phyloP scores from a whole-genome alignment of 1,140 invertebrate species.

The Drosophila truncata region DNA sequence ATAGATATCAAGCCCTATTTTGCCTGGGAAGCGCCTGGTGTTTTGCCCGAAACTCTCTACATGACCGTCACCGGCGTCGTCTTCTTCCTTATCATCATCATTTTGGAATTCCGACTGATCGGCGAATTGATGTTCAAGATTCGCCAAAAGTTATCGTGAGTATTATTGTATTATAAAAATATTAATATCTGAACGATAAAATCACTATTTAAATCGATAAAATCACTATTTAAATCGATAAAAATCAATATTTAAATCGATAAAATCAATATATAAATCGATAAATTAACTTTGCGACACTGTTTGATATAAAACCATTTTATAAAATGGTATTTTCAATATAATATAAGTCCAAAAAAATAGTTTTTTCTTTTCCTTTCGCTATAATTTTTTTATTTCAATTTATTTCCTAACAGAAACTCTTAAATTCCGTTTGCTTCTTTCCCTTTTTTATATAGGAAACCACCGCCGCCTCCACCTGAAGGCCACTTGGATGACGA shows the following conservation, averaged over 20 bases:
- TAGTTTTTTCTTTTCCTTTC: too few relatives aligned
- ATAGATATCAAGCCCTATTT: constrained; percentile 59
- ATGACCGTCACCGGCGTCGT: constrained; percentile 47
- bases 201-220: background rate
- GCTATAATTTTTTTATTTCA: background rate
- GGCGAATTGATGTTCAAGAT: constrained; percentile 58
- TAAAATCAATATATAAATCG: background rate
- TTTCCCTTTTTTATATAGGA: constrained; percentile 28
- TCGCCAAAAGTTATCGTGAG: constrained; percentile 45
- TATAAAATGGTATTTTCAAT: too few relatives aligned
- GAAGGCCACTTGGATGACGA: constrained; percentile 80
- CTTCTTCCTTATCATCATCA: constrained; percentile 61
- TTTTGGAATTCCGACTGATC: constrained; percentile 61
- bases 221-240: too few relatives aligned
- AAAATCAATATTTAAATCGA: background rate
- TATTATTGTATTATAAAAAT: background rate
- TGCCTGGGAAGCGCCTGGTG: constrained; percentile 59
- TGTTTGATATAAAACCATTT: too few relatives aligned
- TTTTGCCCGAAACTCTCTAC: constrained; percentile 62
- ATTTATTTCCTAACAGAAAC: too few relatives aligned
- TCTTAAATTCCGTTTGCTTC: background rate
- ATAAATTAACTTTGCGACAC: background rate
- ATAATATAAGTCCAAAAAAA: too few relatives aligned
- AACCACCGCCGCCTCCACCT: constrained; percentile 48
- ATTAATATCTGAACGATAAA: background rate